Conservation (phyloP, 1,140 invertebrate species). For the Colletes latitarsis region DNA sequence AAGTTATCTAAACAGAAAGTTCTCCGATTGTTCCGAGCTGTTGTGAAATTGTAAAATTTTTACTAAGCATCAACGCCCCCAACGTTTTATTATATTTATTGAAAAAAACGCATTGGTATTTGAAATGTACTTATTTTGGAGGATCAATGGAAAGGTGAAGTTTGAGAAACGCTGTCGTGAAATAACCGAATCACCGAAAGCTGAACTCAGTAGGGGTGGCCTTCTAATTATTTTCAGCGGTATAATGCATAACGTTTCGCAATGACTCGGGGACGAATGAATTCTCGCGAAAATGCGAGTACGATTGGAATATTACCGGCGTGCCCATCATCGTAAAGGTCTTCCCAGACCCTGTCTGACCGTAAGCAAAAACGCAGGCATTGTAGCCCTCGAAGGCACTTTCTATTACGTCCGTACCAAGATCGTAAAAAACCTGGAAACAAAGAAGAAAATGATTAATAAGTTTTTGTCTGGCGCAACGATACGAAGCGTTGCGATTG, state of each 20-base stretch:
- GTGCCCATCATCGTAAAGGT: constrained; percentile 99
- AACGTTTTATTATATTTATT: too few species aligned
- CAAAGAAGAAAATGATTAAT: constrained; percentile 20
- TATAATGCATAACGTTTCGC: not conserved
- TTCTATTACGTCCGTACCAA: constrained; percentile 94
- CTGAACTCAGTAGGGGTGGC: not conserved
- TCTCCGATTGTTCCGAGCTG: too few species aligned
- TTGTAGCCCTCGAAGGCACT: constrained; percentile 98
- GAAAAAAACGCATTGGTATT: too few species aligned
- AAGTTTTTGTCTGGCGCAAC: not conserved
- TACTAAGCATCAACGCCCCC: too few species aligned
- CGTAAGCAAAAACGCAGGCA: constrained; percentile 98
- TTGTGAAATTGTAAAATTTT: too few species aligned
- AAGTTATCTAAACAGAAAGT: too few species aligned
- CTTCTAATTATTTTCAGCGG: not conserved
- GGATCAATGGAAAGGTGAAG: too few species aligned
- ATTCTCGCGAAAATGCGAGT: not conserved
- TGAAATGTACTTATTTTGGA: too few species aligned
- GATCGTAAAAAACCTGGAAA: constrained; percentile 90
- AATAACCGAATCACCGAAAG: not conserved
- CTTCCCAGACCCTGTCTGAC: constrained; percentile 97
- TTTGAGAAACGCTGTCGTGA: too few species aligned
- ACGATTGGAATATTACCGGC: constrained; percentile 80
- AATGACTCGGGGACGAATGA: not conserved
- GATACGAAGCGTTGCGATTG: not conserved